A percentile compares a stretch with the other conserved stretches of the same genome.
Evolutionary conservation across 53 echinoderm and acorn worm genomes (phyloP).

Genomic region (Hippasteria phrygiana): DNA sequence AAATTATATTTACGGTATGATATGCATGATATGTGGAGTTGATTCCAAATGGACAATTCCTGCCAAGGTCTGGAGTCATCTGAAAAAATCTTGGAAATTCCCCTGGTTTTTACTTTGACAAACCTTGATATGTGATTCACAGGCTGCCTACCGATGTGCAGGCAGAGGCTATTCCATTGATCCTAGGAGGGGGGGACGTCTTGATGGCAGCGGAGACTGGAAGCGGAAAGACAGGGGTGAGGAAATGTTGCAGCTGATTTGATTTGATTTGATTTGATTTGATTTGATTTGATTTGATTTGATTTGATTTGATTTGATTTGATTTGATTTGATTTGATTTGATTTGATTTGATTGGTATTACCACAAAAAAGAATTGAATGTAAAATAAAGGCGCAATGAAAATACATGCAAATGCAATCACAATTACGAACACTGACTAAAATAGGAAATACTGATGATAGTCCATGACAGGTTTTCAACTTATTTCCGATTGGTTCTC

Average conservation of each 20-base stretch:
- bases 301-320: no score
- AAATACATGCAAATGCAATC: no score
- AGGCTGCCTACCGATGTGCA: constrained; percentile 98
- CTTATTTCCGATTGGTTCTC: no score
- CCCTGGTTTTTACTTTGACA: neutral
- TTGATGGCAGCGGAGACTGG: constrained; percentile 99
- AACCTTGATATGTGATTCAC: neutral
- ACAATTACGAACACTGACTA: no score
- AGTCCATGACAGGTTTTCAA: no score
- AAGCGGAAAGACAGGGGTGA: constrained; percentile 97
- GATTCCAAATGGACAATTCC: neutral
- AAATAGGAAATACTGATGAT: no score
- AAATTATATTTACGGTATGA: no score
- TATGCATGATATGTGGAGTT: no score
- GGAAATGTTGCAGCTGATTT: neutral
- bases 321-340: no score
- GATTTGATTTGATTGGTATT: no score
- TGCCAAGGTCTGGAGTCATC: neutral
- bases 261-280: neutral
- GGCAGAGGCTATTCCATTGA: constrained; percentile 95
- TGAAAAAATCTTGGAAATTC: neutral
- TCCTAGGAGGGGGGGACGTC: constrained; percentile 97
- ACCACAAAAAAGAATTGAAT: no score
- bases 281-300: neutral
- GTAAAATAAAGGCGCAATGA: no score